Evolutionary conservation across 2,888 invertebrate genomes (phyloP), one percentile per base, ranked within the genome.

Genomic region (Megaustenia siamemsis): DNA sequence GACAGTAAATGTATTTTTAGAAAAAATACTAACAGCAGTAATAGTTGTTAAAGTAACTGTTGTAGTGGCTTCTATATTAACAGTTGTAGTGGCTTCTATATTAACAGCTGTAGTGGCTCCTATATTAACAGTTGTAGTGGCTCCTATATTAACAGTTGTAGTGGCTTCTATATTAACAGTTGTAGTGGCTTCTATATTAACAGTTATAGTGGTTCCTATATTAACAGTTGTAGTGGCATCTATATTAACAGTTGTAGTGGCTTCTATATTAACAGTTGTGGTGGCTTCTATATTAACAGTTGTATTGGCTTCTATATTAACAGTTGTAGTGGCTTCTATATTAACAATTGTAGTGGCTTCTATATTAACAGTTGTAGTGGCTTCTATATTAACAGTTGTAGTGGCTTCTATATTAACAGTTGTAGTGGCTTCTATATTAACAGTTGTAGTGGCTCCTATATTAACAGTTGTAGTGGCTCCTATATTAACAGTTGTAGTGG

Each of bases 21-120:
- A 38, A 60, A 63, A 60, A 38, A 24, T 38, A 78, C 60, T 60
- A 60, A 28, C 38, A 78, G 60, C 38, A 78, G 78, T 60, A 60
- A 40, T 78, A 60, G 75, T 40, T 43, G 75, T 43, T 43, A 40
- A 15, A 56, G 4, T 12, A 56, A 24, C 24, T 56, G 4, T 56
- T 5, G 4, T 5, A 4, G 40, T 24, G 40, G 0, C 24, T 40
- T 38, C 40, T 40, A 24, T 69, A 40, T 21, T 69, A 69, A 40
- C 21, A 69, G 40, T 69, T 6, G 40, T 69, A 1, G 38, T 69
- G 6, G 68, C 15, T 35, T 8, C 12, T 18, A 15, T 68, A 68
- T 32, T 35, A 68, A 8, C 35, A 68, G 68, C 35, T 35, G 38
- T 28, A 35, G 68, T 68, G 35, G 68, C 32, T 35, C 35, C 35